These are phyloP conservation scores for Hyalella azteca DNA, from an alignment of 2,888 invertebrate species.

Conservation along the genomic window DNA sequence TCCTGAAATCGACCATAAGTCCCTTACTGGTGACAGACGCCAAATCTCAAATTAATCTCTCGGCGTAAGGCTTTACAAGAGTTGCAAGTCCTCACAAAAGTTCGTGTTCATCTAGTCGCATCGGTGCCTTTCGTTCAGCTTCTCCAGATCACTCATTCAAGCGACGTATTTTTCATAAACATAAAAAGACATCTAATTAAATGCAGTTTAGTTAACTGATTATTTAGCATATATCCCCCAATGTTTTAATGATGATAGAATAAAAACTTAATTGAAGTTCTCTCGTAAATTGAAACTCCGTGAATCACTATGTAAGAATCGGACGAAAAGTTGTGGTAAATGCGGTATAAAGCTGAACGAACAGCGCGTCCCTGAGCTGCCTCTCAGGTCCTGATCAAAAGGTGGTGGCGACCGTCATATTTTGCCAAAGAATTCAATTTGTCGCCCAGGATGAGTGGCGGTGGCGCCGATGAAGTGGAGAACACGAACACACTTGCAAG, in stretches of 20 bases:
- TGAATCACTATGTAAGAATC: too few relatives aligned
- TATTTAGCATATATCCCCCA: too few relatives aligned
- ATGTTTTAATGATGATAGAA: too few relatives aligned
- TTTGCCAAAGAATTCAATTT: slow-evolving; percentile 37
- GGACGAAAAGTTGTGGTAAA: slow-evolving; percentile 27
- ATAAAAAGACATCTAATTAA: too few relatives aligned
- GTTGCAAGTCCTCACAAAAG: slow-evolving; percentile 35
- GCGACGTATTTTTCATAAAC: too few relatives aligned
- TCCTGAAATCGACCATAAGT: slow-evolving; percentile 46
- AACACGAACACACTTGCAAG: too few relatives aligned
- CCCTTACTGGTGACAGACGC: slow-evolving; percentile 42
- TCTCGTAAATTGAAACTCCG: too few relatives aligned
- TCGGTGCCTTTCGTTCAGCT: not conserved
- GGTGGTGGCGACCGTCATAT: slow-evolving; percentile 35
- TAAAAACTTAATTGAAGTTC: too few relatives aligned
- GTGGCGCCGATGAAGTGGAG: slow-evolving; percentile 13
- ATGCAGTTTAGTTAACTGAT: too few relatives aligned
- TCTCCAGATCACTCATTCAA: not conserved
- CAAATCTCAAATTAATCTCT: slow-evolving; percentile 56
- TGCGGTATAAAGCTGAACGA: slow-evolving; percentile 20
- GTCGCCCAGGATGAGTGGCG: slow-evolving; percentile 33
- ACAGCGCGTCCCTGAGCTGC: slow-evolving; percentile 32
- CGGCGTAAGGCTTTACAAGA: slow-evolving; percentile 53
- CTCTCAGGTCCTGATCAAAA: slow-evolving; percentile 32
- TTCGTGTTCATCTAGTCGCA: slow-evolving; percentile 5